Base-by-base conservation (phyloP, 2,888 invertebrate species). In the Caenorhabditis becei region DNA sequence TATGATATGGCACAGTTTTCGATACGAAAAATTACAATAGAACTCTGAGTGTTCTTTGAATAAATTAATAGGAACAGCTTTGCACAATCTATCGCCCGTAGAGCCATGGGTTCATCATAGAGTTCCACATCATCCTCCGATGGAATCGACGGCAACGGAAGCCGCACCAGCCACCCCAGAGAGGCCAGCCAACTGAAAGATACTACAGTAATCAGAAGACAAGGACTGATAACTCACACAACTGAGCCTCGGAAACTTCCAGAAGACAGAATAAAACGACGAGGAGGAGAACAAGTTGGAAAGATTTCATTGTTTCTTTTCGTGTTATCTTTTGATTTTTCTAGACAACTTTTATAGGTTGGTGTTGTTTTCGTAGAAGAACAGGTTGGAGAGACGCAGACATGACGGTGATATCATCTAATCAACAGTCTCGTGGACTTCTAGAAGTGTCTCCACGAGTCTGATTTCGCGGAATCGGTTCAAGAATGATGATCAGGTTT, bases 131-230 rank as follows among this genome's bases (percentile, higher is more conserved):
- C 63, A 72, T 63, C 63, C 72, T 63, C 10, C 72, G 28, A 35
- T 72, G 72, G 58, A 72, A 63, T 37, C 72, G 63, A 58, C 72
- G 72, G 32, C 72, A 72, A 26, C 32, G 72, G 56, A 56, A 63
- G 16, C 72, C 72, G 28, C 72, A 72, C 32, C 32, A 35, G 2
- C 16, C 53, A 16, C 72, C 72, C n/a, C 23, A 71, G 23, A 62
- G 71, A 23, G 41, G 20, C 44, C 53, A 71, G 8, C 56, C 56
- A 2, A 71, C 71, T 71, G 71, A 41, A 71, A 71, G n/a, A n/a
- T n/a, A n/a, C n/a, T 32, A 14, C 16, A 16, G 20, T 47, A 18
- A 28, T 44, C 3, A 24, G 24, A 24, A 3, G 51, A 24, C 24
- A 54, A 49, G 20, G 23, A 18, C 11, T 11, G 53, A 41, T 28